Evolutionary conservation across 2,888 invertebrate species (phyloP).

Genomic region (Hydrotaea diabolus): DNA sequence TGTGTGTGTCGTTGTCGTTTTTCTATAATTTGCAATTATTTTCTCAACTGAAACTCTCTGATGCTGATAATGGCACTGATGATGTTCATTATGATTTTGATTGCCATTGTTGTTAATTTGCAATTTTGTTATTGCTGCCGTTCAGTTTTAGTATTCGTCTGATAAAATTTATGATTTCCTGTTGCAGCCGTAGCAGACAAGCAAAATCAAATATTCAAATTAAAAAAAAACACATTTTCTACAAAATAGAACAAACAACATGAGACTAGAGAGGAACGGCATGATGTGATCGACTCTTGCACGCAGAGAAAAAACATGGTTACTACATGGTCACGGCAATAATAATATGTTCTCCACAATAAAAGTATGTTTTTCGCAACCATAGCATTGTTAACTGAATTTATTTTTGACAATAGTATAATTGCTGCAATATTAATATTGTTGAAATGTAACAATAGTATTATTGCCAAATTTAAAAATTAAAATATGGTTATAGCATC

Average conservation of each 20-base stretch:
- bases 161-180: conserved; percentile 63
- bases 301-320: no score
- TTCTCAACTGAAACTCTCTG: conserved; percentile 2
- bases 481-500: no score
- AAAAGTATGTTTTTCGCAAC: no score
- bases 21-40: conserved; percentile 14
- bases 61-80: not conserved
- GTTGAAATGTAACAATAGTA: no score
- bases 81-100: conserved; percentile 11
- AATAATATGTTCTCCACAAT: no score
- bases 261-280: no score
- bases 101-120: conserved; percentile 27
- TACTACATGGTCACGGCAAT: no score
- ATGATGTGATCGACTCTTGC: no score
- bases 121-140: conserved; percentile 1
- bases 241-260: not conserved
- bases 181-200: conserved; percentile 18
- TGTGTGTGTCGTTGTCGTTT: not conserved
- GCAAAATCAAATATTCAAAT: conserved; percentile 38
- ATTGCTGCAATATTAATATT: no score
- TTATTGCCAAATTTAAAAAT: no score
- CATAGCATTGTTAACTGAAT: no score
- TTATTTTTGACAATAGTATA: no score
- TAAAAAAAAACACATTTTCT: conserved; percentile 12
- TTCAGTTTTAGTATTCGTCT: conserved; percentile 33